Evolutionary conservation across 64 coral and sea anemone species (phyloP).

Genomic region (Orbicella faveolata): DNA sequence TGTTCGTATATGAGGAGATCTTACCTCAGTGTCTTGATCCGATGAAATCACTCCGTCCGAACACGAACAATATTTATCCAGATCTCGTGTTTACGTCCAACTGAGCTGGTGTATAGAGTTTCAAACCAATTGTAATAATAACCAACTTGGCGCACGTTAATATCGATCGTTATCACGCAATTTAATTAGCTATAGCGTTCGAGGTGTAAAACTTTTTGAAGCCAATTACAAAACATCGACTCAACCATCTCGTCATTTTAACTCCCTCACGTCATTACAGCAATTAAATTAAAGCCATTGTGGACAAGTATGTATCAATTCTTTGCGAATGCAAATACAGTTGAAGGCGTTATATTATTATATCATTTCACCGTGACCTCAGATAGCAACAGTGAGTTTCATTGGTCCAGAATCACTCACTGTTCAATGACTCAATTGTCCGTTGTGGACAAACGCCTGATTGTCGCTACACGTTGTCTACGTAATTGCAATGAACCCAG

Average conservation of each 20-base stretch:
- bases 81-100: slow-evolving; percentile 16
- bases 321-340: slow-evolving; percentile 22
- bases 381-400: background rate
- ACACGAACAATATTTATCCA: slow-evolving; percentile 33
- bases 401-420: slow-evolving; percentile 20
- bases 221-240: background rate
- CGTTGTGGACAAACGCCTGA: background rate
- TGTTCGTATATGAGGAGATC: background rate
- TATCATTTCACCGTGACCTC: background rate
- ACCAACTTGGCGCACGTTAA: slow-evolving; percentile 5
- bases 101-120: slow-evolving; percentile 10
- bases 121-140: slow-evolving; percentile 27
- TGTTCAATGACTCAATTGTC: slow-evolving; percentile 19
- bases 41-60: background rate
- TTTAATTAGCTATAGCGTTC: background rate
- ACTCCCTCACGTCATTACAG: slow-evolving; percentile 27
- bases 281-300: slow-evolving; percentile 26
- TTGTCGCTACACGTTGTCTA: slow-evolving; percentile 19
- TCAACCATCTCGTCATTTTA: background rate
- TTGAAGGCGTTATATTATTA: background rate
- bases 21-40: slow-evolving; percentile 12
- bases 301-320: slow-evolving; percentile 30
- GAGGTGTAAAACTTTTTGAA: background rate
- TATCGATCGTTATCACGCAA: slow-evolving; percentile 3
- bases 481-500: background rate